Percentiles rank a stretch among this genome's conserved stretches.
Evolutionary conservation across 2,888 invertebrate genomes (phyloP).

Genomic region (Anorthoa munda): DNA sequence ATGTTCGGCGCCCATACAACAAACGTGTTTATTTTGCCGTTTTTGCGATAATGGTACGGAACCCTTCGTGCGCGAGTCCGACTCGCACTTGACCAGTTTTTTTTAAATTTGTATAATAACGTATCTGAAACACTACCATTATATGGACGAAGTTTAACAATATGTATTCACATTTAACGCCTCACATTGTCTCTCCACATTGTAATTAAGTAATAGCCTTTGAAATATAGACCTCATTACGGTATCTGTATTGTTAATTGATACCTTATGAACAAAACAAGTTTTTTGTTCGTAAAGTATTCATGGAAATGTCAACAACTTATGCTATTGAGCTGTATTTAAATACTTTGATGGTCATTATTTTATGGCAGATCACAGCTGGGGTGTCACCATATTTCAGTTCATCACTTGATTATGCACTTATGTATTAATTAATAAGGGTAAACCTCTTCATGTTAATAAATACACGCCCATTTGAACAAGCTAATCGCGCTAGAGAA

Average conservation of each 20-base stretch:
- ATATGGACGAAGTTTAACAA: background rate
- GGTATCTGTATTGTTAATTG: slow-evolving; percentile 35
- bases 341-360: slow-evolving; percentile 32
- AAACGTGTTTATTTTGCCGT: no score
- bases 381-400: background rate
- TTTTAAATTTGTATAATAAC: background rate
- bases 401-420: slow-evolving; percentile 1
- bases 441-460: background rate
- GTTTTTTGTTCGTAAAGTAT: slow-evolving; percentile 18
- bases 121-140: background rate
- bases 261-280: slow-evolving; percentile 27
- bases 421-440: background rate
- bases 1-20: no score
- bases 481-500: no score
- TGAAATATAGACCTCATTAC: slow-evolving; percentile 27
- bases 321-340: slow-evolving; percentile 30
- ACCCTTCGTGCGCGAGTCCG: no score
- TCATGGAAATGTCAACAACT: slow-evolving; percentile 6
- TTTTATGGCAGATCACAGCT: background rate
- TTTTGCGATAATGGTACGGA: no score
- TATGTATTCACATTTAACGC: background rate
- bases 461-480: background rate
- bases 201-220: background rate
- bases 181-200: background rate
- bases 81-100: no score